These are phyloP conservation scores for Paramacrobiotus metropolitanus DNA, from an alignment of 1,140 invertebrate genomes.

Conservation along the genomic window DNA sequence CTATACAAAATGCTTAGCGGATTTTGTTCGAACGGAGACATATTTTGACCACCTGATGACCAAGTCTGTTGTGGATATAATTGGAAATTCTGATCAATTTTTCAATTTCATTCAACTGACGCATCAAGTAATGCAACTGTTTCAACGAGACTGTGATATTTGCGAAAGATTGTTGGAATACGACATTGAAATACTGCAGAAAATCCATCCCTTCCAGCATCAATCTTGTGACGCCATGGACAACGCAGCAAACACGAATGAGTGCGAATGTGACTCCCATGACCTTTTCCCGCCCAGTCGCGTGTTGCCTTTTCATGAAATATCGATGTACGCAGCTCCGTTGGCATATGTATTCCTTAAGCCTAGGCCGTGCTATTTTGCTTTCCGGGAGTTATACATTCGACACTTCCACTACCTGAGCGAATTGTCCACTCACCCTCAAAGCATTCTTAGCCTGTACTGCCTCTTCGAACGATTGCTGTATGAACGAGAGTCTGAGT, in stretches of 20 bases:
- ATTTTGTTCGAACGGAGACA: neutral
- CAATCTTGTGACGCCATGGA: neutral
- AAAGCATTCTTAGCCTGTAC: constrained; percentile 54
- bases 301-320: neutral
- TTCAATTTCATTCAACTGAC: neutral
- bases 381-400: constrained; percentile 69
- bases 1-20: neutral
- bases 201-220: no score
- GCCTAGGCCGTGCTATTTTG: constrained; percentile 56
- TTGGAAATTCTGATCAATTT: neutral
- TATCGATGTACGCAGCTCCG: constrained; percentile 38
- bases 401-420: constrained; percentile 74
- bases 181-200: no score
- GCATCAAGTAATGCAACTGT: neutral
- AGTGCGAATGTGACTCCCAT: neutral
- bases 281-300: neutral
- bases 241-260: neutral
- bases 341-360: constrained; percentile 81
- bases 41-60: neutral
- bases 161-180: neutral
- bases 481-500: constrained; percentile 58
- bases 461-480: constrained; percentile 68
- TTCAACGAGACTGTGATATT: neutral
- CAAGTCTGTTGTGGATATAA: neutral
- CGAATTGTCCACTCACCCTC: constrained; percentile 61